These are phyloP conservation scores for Alcis repandata DNA, from an alignment of 2,888 invertebrate genomes.

Conservation along the genomic window DNA sequence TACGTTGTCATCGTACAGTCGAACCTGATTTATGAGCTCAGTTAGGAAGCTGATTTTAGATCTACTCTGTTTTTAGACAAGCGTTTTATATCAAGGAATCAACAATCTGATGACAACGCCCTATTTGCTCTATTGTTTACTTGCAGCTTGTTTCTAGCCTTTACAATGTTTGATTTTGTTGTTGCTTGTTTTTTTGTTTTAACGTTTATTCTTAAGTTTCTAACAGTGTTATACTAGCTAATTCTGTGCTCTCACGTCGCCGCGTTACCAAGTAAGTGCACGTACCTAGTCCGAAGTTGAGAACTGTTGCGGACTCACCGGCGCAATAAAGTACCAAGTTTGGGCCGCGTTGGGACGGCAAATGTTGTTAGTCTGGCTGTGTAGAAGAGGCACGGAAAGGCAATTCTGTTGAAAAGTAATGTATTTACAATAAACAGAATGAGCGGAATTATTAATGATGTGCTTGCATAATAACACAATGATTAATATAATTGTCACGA, in stretches of 20 bases:
- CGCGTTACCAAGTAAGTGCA: not conserved
- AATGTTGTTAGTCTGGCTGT: slow-evolving; percentile 47
- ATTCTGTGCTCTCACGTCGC: slow-evolving; percentile 2
- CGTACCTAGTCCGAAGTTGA: slow-evolving; percentile 31
- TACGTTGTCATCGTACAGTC: not conserved
- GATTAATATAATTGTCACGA: too few relatives aligned
- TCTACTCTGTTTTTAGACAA: too few relatives aligned
- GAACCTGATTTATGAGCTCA: not conserved
- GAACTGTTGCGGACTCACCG: slow-evolving; percentile 22
- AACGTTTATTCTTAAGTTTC: too few relatives aligned
- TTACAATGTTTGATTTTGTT: not conserved
- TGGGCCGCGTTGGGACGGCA: slow-evolving; percentile 41
- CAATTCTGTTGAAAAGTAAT: slow-evolving; percentile 26
- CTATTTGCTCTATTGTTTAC: too few relatives aligned
- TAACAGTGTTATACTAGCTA: not conserved
- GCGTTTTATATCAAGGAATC: too few relatives aligned
- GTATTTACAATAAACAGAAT: too few relatives aligned
- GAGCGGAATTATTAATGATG: too few relatives aligned
- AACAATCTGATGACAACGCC: too few relatives aligned
- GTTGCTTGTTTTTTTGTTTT: not conserved
- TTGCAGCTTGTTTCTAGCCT: not conserved
- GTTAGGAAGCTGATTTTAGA: not conserved
- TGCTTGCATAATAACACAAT: too few relatives aligned
- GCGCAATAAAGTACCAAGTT: slow-evolving; percentile 39
- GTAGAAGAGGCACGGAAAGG: slow-evolving; percentile 37